These are phyloP conservation scores for Acipenser ruthenus DNA, from an alignment of 2,797 vertebrate genomes.

Conservation along the genomic window DNA sequence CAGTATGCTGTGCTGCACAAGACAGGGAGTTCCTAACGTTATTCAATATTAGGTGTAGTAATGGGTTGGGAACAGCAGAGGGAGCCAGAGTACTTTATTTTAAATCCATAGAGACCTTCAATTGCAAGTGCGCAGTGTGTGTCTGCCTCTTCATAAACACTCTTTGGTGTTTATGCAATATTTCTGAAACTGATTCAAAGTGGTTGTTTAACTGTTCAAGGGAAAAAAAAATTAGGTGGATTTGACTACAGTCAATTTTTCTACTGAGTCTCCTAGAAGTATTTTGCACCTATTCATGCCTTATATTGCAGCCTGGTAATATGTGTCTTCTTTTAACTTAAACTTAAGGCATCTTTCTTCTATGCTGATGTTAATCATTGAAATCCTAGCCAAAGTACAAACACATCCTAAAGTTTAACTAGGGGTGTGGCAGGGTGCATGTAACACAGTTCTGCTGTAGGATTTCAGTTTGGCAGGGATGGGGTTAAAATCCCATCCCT, in stretches of 20 bases:
- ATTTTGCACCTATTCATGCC: not conserved
- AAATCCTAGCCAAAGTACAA: too few species aligned
- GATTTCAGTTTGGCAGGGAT: too few species aligned
- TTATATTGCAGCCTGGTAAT: not conserved
- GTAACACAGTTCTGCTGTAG: too few species aligned
- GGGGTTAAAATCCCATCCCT: too few species aligned
- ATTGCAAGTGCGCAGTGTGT: not conserved
- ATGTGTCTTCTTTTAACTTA: not conserved
- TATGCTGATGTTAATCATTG: not conserved
- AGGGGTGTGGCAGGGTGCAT: too few species aligned
- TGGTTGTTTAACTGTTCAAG: not conserved
- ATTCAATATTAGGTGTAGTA: not conserved
- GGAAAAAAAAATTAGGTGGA: too few species aligned
- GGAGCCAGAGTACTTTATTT: not conserved
- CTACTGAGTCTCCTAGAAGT: not conserved
- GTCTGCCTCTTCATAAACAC: not conserved
- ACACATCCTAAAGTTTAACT: too few species aligned
- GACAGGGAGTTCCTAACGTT: not conserved
- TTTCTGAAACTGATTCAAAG: not conserved
- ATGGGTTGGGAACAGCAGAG: not conserved
- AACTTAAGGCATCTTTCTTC: not conserved
- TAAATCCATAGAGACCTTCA: not conserved
- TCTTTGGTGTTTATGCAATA: not conserved
- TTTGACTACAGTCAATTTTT: not conserved
- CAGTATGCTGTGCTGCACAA: not conserved